Evolutionary conservation across 2,797 vertebrate genomes (phyloP).

Genomic region (Premnoplex brunnescens): DNA sequence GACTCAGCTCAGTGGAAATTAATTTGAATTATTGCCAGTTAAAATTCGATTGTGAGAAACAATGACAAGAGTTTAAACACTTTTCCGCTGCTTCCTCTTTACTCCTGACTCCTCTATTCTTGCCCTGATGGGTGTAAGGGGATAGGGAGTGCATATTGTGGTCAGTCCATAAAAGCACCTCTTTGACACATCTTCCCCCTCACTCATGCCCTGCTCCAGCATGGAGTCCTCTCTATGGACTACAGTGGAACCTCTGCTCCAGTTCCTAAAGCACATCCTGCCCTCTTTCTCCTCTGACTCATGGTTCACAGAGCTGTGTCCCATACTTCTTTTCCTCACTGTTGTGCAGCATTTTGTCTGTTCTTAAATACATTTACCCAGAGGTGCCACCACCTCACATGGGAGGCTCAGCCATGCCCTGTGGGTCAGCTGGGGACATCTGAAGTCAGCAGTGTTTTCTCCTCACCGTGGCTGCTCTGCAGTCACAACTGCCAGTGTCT

Average conservation of each 20-base stretch:
- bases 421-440: fast-evolving
- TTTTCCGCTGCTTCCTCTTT: neutral
- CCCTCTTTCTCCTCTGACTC: neutral
- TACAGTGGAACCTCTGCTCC: neutral
- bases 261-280: neutral
- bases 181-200: neutral
- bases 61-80: neutral
- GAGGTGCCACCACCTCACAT: neutral
- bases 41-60: neutral
- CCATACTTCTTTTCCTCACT: neutral
- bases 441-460: neutral
- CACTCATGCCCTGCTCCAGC: neutral
- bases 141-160: neutral
- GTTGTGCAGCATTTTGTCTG: neutral
- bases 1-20: neutral
- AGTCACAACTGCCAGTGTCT: fast-evolving
- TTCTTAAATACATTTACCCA: neutral
- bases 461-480: neutral
- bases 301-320: neutral
- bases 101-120: neutral
- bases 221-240: too few species aligned
- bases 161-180: neutral
- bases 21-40: neutral
- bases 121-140: neutral
- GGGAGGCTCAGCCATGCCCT: fast-evolving